phyloP scores from a whole-genome alignment of 2,888 invertebrate genomes.

The Xestia sexstrigata region DNA sequence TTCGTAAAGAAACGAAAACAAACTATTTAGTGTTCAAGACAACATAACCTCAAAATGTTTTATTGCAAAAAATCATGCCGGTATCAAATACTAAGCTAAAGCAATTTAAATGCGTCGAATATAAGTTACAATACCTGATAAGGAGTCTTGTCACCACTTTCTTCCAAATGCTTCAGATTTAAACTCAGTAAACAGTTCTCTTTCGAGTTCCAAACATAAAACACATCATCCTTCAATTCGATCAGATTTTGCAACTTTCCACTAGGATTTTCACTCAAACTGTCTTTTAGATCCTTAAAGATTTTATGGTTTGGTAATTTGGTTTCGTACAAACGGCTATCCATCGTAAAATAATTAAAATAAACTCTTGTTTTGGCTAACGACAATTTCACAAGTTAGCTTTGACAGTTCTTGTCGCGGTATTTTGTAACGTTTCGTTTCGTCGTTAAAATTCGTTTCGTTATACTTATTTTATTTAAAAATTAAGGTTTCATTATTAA shows the following conservation, averaged over 20 bases:
- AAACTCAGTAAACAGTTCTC: constrained; percentile 92
- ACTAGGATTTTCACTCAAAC: constrained; percentile 87
- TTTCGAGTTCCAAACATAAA: constrained; percentile 92
- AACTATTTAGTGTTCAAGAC: constrained; percentile 31
- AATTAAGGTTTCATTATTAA: neutral
- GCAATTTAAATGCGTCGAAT: constrained; percentile 17
- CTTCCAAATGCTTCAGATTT: constrained; percentile 89
- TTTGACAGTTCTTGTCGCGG: constrained; percentile 69
- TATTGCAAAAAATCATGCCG: constrained; percentile 72
- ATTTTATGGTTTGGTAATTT: constrained; percentile 91
- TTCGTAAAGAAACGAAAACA: constrained; percentile 11
- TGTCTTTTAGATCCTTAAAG: constrained; percentile 90
- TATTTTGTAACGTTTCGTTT: constrained; percentile 65
- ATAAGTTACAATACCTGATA: constrained; percentile 89
- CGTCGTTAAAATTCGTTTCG: constrained; percentile 19
- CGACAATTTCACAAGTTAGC: constrained; percentile 60
- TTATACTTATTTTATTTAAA: neutral
- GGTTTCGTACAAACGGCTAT: constrained; percentile 90
- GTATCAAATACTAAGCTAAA: constrained; percentile 18
- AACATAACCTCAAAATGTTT: constrained; percentile 69
- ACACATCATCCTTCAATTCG: constrained; percentile 92
- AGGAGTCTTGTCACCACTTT: constrained; percentile 86
- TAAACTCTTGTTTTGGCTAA: constrained; percentile 72
- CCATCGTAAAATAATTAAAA: constrained; percentile 83
- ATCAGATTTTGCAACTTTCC: constrained; percentile 92